A percentile compares a stretch with the other conserved stretches of the same genome.
Conservation (phyloP, 2,888 invertebrate genomes). For the Drosophila seclusa region DNA sequence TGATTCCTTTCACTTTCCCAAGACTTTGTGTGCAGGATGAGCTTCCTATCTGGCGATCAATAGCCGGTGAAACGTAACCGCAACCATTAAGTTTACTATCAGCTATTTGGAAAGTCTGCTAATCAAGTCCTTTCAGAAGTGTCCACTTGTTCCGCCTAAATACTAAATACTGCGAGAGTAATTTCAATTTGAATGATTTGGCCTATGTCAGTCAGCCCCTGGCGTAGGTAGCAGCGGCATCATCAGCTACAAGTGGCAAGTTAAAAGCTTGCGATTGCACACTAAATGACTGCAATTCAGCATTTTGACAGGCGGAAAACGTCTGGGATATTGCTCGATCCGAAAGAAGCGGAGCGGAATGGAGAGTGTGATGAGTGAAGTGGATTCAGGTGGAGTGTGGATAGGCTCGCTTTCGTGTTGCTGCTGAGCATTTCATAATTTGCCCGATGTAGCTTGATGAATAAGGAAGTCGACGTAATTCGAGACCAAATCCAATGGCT, state of each 20-base stretch:
- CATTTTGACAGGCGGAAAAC: conserved; percentile 68
- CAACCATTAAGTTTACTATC: conserved; percentile 4
- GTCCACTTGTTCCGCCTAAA: conserved; percentile 11
- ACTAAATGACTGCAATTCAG: conserved; percentile 65
- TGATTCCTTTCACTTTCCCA: conserved; percentile 74
- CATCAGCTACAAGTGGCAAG: conserved; percentile 5
- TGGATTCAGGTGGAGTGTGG: conserved; percentile 13
- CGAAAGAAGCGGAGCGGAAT: conserved; percentile 15
- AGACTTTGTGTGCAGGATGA: conserved; percentile 54
- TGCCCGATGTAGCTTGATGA: conserved; percentile 30
- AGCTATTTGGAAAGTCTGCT: conserved; percentile 50
- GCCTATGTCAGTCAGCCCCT: conserved; percentile 23
- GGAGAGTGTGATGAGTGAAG: conserved; percentile 2
- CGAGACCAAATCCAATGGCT: conserved; percentile 47
- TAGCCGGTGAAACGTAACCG: conserved; percentile 18
- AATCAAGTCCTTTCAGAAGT: conserved; percentile 12
- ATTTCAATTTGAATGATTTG: conserved; percentile 50
- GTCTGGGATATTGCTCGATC: conserved; percentile 48
- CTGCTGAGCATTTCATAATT: conserved; percentile 68
- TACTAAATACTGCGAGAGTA: conserved; percentile 38
- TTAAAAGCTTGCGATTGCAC: conserved; percentile 30
- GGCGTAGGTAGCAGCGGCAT: conserved; percentile 29
- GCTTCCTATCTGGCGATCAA: conserved; percentile 37
- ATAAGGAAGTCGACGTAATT: conserved; percentile 60
- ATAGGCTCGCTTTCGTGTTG: conserved; percentile 49